Evolutionary conservation across 2,888 invertebrate species (phyloP).

Genomic region (Tholera decimalis): DNA sequence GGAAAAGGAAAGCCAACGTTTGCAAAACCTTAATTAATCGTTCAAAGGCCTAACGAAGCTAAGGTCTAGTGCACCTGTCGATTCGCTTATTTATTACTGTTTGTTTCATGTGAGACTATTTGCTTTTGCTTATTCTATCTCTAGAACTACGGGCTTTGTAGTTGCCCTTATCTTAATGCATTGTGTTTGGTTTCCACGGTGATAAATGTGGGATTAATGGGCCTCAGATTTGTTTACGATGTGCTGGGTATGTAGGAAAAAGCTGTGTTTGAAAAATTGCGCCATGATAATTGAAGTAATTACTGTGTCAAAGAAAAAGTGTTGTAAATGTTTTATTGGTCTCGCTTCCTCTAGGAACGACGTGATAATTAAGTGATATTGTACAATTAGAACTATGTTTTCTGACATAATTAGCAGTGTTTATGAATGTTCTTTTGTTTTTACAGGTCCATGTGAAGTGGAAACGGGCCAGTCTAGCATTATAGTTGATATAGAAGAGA

Average conservation of each 20-base stretch:
- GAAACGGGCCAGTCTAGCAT: constrained; percentile 97
- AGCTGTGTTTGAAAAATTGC: constrained; percentile 4
- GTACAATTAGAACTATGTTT: background rate
- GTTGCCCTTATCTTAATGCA: constrained; percentile 62
- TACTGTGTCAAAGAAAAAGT: background rate
- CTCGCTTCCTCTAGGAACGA: background rate
- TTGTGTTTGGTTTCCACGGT: constrained; percentile 53
- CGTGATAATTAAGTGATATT: background rate
- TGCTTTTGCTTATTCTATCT: constrained; percentile 54
- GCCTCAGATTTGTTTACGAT: constrained; percentile 32
- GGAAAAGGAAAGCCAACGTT: constrained; percentile 66
- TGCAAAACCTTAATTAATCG: constrained; percentile 76
- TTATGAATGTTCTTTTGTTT: constrained; percentile 19
- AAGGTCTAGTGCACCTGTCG: constrained; percentile 77
- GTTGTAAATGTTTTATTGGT: constrained; percentile 9
- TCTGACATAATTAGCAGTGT: background rate
- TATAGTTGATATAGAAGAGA: constrained; percentile 97
- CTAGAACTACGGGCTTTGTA: constrained; percentile 39
- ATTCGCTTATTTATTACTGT: constrained; percentile 78
- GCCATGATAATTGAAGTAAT: background rate
- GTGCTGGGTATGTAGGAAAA: constrained; percentile 23
- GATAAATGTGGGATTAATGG: constrained; percentile 59
- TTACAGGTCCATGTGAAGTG: constrained; percentile 94
- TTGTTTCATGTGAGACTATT: constrained; percentile 69
- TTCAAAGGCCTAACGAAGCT: constrained; percentile 73